Evolutionary conservation across 2,113 vertebrate genomes (phyloP).

Genomic region (Hipposideros armiger): DNA sequence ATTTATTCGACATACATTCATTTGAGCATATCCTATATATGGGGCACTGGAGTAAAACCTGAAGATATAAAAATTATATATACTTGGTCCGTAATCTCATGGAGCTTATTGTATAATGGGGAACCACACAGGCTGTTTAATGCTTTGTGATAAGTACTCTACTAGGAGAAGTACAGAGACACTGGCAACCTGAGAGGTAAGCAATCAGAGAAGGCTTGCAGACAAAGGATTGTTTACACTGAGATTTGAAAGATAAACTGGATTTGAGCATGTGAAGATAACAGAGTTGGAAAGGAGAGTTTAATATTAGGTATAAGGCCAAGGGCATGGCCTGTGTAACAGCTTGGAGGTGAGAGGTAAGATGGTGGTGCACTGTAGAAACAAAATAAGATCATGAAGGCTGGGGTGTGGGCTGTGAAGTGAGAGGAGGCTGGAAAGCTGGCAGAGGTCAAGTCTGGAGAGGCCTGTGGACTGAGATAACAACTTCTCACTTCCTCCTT

Average conservation of each 20-base stretch:
- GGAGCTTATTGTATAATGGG: background rate
- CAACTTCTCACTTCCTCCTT: background rate
- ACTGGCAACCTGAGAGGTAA: background rate
- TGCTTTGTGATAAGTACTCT: background rate
- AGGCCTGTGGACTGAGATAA: background rate
- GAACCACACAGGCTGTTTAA: background rate
- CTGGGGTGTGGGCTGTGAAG: background rate
- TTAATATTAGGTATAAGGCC: background rate
- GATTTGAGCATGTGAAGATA: background rate
- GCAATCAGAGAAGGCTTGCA: background rate
- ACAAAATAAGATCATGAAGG: background rate
- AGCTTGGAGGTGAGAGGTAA: background rate
- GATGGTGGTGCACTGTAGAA: background rate
- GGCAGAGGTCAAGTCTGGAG: background rate
- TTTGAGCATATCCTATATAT: background rate
- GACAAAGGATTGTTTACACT: background rate
- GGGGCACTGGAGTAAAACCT: background rate
- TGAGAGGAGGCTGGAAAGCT: background rate
- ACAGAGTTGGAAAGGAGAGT: background rate
- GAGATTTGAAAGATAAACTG: background rate
- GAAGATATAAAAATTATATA: background rate
- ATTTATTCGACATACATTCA: constrained; percentile 24
- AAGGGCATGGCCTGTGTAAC: background rate
- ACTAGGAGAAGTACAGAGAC: background rate
- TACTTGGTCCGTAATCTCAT: background rate